Conservation (phyloP, 2,797 vertebrate genomes). For the Ctenochaetus hawaiiensis region DNA sequence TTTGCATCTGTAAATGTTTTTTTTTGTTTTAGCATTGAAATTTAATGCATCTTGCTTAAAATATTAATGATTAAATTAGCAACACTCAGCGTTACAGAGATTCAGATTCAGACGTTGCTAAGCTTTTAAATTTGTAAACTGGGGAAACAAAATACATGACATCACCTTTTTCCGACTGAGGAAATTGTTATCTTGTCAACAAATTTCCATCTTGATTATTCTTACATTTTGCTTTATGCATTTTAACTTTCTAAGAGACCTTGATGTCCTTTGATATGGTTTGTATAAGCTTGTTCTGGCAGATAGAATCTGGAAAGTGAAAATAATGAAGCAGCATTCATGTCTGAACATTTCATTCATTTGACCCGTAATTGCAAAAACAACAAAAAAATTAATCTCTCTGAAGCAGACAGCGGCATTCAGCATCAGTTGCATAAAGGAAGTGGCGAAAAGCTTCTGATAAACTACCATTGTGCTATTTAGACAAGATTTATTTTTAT, state of each 20-base stretch:
- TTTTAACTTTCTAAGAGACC: constrained; percentile 27
- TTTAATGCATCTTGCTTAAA: not conserved
- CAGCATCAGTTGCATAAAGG: constrained; percentile 31
- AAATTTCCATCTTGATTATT: constrained; percentile 6
- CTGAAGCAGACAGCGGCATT: not conserved
- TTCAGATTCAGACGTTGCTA: not conserved
- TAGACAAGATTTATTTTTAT: constrained; percentile 48
- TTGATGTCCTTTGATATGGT: constrained; percentile 23
- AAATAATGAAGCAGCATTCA: constrained; percentile 46
- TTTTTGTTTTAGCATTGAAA: not conserved
- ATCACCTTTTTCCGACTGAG: too few relatives aligned
- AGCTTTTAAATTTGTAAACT: not conserved
- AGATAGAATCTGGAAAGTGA: constrained; percentile 37
- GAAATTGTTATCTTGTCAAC: not conserved
- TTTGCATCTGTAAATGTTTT: not conserved
- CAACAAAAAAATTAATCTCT: constrained; percentile 63
- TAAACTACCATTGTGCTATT: constrained; percentile 38
- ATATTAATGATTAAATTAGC: not conserved
- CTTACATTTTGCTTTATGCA: not conserved
- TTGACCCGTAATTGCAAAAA: constrained; percentile 62
- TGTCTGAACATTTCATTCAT: constrained; percentile 55
- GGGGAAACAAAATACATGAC: too few relatives aligned
- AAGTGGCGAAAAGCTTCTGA: constrained; percentile 35
- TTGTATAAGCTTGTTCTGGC: constrained; percentile 23
- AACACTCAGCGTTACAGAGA: not conserved